phyloP scores from a whole-genome alignment of 2,888 invertebrate species.

The Tiphia femorata region DNA sequence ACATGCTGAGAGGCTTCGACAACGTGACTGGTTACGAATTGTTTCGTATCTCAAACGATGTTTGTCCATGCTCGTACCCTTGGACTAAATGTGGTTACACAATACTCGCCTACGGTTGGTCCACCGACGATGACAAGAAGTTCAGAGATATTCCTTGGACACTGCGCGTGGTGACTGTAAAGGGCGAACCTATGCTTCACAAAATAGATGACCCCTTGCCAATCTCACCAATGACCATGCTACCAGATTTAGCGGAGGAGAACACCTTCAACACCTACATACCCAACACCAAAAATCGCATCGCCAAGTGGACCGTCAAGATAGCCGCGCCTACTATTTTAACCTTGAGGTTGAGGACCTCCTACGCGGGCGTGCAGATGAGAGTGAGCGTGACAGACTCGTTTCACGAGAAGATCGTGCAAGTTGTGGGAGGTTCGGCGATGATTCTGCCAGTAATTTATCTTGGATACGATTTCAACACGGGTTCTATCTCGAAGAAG shows the following conservation, averaged over 20 bases:
- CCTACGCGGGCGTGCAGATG: conserved; percentile 35
- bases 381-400: conserved; percentile 29
- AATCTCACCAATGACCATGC: conserved; percentile 5
- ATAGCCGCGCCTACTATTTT: conserved; percentile 14
- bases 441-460: conserved; percentile 42
- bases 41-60: conserved; percentile 32
- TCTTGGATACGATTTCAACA: conserved; percentile 1
- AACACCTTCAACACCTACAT: conserved; percentile 43
- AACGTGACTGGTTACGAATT: conserved; percentile 48
- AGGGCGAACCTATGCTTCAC: conserved; percentile 40
- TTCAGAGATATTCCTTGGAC: conserved; percentile 45
- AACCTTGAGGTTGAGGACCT: conserved; percentile 40
- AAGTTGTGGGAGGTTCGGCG: conserved; percentile 28
- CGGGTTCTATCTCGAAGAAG: not conserved
- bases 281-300: conserved; percentile 38
- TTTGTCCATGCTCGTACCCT: conserved; percentile 31
- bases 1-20: conserved; percentile 43
- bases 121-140: conserved; percentile 14
- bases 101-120: conserved; percentile 50
- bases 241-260: conserved; percentile 22
- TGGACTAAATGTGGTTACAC: conserved; percentile 46
- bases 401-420: conserved; percentile 12
- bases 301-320: conserved; percentile 36
- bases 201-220: conserved; percentile 8
- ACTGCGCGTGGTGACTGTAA: conserved; percentile 43